Conservation (phyloP, 2,888 invertebrate genomes). For the Trachelus iudaicus region DNA sequence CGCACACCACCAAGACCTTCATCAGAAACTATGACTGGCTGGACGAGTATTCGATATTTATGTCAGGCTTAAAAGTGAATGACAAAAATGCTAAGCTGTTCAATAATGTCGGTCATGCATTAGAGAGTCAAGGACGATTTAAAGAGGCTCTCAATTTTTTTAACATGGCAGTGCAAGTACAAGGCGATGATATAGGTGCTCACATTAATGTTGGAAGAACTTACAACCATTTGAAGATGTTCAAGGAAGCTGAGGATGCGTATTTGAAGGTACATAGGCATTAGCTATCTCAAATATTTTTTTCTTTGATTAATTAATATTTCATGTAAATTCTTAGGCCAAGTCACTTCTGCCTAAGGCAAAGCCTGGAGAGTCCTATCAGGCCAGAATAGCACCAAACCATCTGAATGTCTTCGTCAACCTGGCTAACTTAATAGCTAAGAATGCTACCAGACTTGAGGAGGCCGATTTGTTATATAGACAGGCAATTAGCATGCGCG, state of each 20-base stretch:
- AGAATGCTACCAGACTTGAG: conserved; percentile 89
- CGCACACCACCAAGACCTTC: conserved; percentile 88
- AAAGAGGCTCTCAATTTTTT: conserved; percentile 90
- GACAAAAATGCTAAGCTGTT: conserved; percentile 94
- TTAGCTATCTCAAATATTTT: not conserved
- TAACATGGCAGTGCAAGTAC: conserved; percentile 91
- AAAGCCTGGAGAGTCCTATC: conserved; percentile 93
- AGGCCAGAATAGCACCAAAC: conserved; percentile 94
- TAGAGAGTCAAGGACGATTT: conserved; percentile 80
- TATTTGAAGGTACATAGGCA: conserved; percentile 76
- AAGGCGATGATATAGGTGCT: conserved; percentile 95
- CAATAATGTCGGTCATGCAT: conserved; percentile 96
- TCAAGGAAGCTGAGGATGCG: conserved; percentile 91
- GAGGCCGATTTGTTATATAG: conserved; percentile 95
- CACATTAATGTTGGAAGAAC: conserved; percentile 97
- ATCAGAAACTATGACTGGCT: conserved; percentile 93
- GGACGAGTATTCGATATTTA: conserved; percentile 93
- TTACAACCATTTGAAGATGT: conserved; percentile 89
- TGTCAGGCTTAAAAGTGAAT: conserved; percentile 89
- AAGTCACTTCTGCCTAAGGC: conserved; percentile 91
- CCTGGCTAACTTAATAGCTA: conserved; percentile 92
- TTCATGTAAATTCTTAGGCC: conserved; percentile 68
- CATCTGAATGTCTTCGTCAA: conserved; percentile 96
- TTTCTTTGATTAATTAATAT: conserved; percentile 6
- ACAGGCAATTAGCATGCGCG: conserved; percentile 96